Base-by-base conservation (phyloP, 2,113 vertebrate genomes). In the Clupea harengus region DNA sequence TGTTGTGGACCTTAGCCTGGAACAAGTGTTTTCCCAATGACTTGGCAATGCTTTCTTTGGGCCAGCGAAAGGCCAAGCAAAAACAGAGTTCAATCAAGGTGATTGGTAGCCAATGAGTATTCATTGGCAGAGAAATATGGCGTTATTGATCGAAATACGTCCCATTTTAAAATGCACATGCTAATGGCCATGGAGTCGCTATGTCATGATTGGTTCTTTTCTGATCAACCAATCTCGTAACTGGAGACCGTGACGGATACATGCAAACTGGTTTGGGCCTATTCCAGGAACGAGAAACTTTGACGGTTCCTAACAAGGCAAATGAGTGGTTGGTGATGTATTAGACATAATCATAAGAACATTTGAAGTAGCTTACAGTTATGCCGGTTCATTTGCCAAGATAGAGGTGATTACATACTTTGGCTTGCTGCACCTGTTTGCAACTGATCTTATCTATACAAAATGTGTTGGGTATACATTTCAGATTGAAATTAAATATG, bases 71-170 rank as follows among this genome's bases (percentile, higher is more conserved):
- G n/a, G 72, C 60, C 60, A 78, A n/a, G 18, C 11, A 86, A 64
- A 81, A 67, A 3, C 20, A 15, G 10, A 57, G 84, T 88, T 52
- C 46, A 85, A 50, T 87, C 82, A 78, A 82, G 87, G 72, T 84
- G 47, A 89, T 25, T 75, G 83, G 67, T 25, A 81, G 83, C n/a
- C 60, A 78, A 83, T 83, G 20, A 39, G 47, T 86, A 52, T 64
- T 47, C 47, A 86, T 82, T 0, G 25, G 72, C 44, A 49, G 44
- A 28, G 28, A 45, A 78, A 25, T 75, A 83, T 64, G 20, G 50
- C 22, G 1, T 64, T 52, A 10, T 49, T 25, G 72, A 82, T 39
- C 39, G 32, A 64, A 54, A 54, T 81, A 57, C 9, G 52, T 22
- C 52, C 57, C 54, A 50, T 83, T 83, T 78, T 39, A 39, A 52